Evolutionary conservation across 2,888 invertebrate genomes (phyloP).

Genomic region (Dolichopus griseipennis): DNA sequence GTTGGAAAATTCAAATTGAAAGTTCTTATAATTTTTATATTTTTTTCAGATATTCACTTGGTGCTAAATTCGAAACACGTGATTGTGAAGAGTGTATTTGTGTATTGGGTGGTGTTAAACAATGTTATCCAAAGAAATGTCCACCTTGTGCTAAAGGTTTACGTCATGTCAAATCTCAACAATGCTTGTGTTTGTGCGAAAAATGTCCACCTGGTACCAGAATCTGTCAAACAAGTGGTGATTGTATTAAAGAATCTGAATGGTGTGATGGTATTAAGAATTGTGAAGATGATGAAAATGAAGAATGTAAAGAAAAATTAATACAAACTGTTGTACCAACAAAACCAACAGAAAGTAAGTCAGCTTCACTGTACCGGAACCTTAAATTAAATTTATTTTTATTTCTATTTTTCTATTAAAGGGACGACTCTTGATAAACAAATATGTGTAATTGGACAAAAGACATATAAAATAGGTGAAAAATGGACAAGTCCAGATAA

Average conservation of each 20-base stretch:
- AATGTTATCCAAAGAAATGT: conserved; percentile 62
- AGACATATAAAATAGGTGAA: conserved; percentile 46
- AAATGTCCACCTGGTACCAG: conserved; percentile 58
- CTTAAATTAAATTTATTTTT: too few relatives aligned
- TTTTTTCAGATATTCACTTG: conserved; percentile 57
- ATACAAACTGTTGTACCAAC: background rate
- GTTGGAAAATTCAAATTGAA: background rate
- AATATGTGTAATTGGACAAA: conserved; percentile 49
- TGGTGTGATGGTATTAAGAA: conserved; percentile 79
- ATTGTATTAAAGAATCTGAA: conserved; percentile 57
- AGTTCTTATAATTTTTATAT: background rate
- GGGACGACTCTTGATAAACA: conserved; percentile 59
- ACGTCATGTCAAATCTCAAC: conserved; percentile 50
- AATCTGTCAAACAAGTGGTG: conserved; percentile 64
- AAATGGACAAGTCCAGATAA: conserved; percentile 56
- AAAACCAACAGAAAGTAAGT: background rate
- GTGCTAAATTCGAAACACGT: conserved; percentile 58
- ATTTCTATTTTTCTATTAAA: background rate
- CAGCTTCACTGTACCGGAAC: too few relatives aligned
- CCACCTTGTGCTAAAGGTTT: conserved; percentile 52
- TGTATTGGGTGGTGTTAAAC: conserved; percentile 60
- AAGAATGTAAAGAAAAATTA: conserved; percentile 47
- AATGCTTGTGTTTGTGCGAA: conserved; percentile 65
- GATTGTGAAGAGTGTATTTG: conserved; percentile 75
- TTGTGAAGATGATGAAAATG: conserved; percentile 72